Base-by-base conservation (phyloP, 1,140 invertebrate species). In the Thrips palmi region DNA sequence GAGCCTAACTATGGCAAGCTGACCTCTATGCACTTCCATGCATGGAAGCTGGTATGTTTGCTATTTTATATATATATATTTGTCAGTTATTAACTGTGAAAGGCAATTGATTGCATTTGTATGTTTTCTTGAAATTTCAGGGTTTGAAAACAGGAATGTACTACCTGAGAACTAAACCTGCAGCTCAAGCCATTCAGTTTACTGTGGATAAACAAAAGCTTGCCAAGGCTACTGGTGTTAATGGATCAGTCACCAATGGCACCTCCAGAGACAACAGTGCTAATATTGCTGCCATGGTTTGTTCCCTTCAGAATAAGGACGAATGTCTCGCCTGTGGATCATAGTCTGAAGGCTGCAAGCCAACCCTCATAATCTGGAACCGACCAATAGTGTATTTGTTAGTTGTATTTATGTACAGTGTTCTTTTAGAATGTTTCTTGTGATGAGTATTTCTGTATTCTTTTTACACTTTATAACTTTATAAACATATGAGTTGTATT, bases 121-220 rank as follows among this genome's bases (percentile, higher is more conserved):
- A 14, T 15, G 17, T 6, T 6, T 31, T 6, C n/a, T 31, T 8
- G 18, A 28, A 37, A 18, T 52, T 55, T 22, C 44, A 81, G 76
- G 83, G 94, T 5, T 64, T 98, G 10, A 99, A 98, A 63, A 98
- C 94, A 20, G 94, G 94, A 24, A 97, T 98, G 91, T 98, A 98
- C 58, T 98, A 98, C 57, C 63, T 99, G 40, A 67, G 94, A 20
- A 97, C 89, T 0, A 97, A 94, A 51, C 87, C 94, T 6, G 92
- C 93, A 4, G 91, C 84, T 2, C 79, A 89, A 54, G 86, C 93
- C 5, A 88, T 97, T 49, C 88, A 98, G 55, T 97, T 98, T 55
- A 97, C 94, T 10, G 88, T 97, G 1, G 89, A 97, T 56, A 97
- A 97, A 53, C 67, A 68, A 1, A 85, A 79, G 55, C 55, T 84